phyloP scores from a whole-genome alignment of 2,113 vertebrate genomes.

The Calidris pygmaea region DNA sequence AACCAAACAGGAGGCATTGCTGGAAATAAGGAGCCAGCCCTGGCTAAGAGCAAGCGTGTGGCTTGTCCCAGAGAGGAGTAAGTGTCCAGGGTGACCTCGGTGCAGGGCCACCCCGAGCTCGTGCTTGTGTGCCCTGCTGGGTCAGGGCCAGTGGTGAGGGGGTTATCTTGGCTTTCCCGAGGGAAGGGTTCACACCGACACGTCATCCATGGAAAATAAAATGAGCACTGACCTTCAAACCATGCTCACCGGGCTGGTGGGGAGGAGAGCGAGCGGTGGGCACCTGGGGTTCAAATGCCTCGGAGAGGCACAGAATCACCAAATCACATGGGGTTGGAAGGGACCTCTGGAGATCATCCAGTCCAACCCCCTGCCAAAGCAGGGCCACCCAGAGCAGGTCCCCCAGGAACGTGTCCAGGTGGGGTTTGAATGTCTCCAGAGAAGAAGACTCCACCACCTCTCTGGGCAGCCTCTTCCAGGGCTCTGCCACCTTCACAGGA shows the following conservation, averaged over 20 bases:
- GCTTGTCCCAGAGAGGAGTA: not conserved
- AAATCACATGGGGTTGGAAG: too few relatives aligned
- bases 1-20: not conserved
- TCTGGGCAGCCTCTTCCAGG: too few relatives aligned
- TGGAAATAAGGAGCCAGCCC: fast-evolving
- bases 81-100: not conserved
- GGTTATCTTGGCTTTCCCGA: not conserved
- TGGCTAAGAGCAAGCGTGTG: not conserved
- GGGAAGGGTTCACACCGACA: not conserved
- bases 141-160: not conserved
- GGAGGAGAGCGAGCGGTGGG: not conserved
- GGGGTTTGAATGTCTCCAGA: too few relatives aligned
- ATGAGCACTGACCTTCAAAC: not conserved
- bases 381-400: too few relatives aligned
- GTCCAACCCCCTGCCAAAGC: too few relatives aligned
- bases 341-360: too few relatives aligned
- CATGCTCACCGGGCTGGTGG: fast-evolving
- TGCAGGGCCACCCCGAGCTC: not conserved
- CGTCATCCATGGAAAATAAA: not conserved
- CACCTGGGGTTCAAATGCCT: not conserved
- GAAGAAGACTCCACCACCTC: too few relatives aligned
- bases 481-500: too few relatives aligned
- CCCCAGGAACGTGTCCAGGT: too few relatives aligned
- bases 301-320: not conserved
- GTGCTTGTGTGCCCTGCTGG: not conserved